Conservation (phyloP, 2,797 vertebrate genomes). For the Lepus oiostolus region DNA sequence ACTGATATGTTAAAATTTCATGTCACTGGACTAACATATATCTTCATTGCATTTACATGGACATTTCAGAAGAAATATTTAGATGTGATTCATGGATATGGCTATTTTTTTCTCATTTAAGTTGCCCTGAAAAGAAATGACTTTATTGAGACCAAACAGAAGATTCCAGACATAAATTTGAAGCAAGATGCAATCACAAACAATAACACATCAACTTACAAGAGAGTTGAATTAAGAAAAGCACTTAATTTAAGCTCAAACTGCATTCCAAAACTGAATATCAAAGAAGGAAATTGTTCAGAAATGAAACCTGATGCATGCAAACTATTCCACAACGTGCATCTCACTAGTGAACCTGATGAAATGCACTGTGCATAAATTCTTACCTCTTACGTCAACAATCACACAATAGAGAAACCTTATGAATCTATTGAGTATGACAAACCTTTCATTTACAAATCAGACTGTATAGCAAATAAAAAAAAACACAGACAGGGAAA, state of each 20-base stretch:
- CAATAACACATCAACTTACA: not conserved
- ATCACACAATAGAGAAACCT: too few species aligned
- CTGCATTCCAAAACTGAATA: not conserved
- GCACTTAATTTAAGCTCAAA: not conserved
- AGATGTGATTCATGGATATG: not conserved
- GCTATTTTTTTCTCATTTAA: not conserved
- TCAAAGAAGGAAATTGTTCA: not conserved
- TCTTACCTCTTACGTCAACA: too few species aligned
- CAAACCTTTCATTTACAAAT: too few species aligned
- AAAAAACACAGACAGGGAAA: too few species aligned
- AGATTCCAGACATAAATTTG: not conserved
- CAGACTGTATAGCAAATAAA: too few species aligned
- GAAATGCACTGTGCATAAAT: too few species aligned
- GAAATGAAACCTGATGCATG: not conserved
- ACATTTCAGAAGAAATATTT: not conserved
- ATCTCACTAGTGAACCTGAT: not conserved
- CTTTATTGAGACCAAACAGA: not conserved
- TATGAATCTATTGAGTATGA: too few species aligned
- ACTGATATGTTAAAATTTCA: not conserved
- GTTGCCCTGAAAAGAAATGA: not conserved
- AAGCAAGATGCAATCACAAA: not conserved
- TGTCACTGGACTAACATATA: not conserved
- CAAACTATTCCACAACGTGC: not conserved
- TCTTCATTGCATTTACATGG: not conserved
- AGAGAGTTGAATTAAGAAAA: not conserved